These are phyloP conservation scores for Cercopithecus mona DNA, from an alignment of 2,113 vertebrate genomes.

Conservation along the genomic window DNA sequence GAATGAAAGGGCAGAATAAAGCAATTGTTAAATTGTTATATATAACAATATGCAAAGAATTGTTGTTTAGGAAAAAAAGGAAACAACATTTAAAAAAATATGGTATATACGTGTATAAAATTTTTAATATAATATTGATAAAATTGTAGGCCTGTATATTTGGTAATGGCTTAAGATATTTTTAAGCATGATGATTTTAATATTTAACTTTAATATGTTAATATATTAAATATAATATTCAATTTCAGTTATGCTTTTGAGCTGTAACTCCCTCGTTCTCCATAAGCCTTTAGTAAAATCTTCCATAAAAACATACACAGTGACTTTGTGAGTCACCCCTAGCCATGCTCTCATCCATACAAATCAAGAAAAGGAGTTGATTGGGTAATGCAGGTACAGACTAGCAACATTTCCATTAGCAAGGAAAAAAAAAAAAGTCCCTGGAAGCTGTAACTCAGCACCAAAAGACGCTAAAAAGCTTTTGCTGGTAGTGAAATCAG, in stretches of 20 bases:
- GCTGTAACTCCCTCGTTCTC: background rate
- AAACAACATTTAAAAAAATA: background rate
- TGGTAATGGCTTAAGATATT: background rate
- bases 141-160: background rate
- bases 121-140: background rate
- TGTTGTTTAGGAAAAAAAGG: background rate
- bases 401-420: background rate
- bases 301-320: background rate
- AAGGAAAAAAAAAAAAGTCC: background rate
- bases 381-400: too few relatives aligned
- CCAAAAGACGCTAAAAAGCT: background rate
- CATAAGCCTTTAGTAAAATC: background rate
- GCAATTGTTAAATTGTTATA: background rate
- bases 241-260: background rate
- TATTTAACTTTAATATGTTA: background rate
- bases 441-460: background rate
- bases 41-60: background rate
- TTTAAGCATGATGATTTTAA: background rate
- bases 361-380: background rate
- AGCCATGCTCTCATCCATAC: accelerated
- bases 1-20: background rate
- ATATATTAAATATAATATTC: background rate
- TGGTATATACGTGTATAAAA: background rate
- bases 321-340: background rate
- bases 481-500: background rate